Conservation (phyloP, 2,888 invertebrate species). For the Acronicta aceris region DNA sequence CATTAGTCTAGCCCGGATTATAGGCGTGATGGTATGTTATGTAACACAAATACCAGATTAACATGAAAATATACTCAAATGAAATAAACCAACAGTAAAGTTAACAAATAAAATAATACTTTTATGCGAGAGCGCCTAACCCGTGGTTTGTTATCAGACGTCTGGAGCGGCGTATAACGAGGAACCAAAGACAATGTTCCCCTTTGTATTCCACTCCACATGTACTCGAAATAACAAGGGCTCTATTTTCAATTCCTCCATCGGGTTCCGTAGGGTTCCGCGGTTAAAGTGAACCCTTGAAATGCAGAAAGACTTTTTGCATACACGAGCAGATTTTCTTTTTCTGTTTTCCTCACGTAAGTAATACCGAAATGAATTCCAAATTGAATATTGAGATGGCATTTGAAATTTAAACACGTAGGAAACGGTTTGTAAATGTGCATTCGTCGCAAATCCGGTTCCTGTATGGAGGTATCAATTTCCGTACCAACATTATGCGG, state of each 20-base stretch:
- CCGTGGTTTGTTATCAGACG: slow-evolving; percentile 84
- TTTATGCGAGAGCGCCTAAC: slow-evolving; percentile 62
- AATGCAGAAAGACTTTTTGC: slow-evolving; percentile 78
- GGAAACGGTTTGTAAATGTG: slow-evolving; percentile 46
- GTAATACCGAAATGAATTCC: slow-evolving; percentile 63
- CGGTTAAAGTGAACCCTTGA: slow-evolving; percentile 75
- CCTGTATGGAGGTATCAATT: slow-evolving; percentile 21
- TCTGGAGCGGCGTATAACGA: slow-evolving; percentile 85
- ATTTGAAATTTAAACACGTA: slow-evolving; percentile 58
- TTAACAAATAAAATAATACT: slow-evolving; percentile 63
- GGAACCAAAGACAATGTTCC: slow-evolving; percentile 82
- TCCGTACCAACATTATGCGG: slow-evolving; percentile 14
- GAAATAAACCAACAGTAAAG: slow-evolving; percentile 29
- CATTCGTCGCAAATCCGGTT: slow-evolving; percentile 35
- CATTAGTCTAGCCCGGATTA: too few species aligned
- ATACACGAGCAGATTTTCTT: slow-evolving; percentile 72
- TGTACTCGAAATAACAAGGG: slow-evolving; percentile 87
- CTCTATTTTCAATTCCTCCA: slow-evolving; percentile 87
- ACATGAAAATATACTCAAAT: background rate
- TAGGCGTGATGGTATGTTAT: too few species aligned
- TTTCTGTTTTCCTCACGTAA: slow-evolving; percentile 65
- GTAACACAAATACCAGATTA: too few species aligned
- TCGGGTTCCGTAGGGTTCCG: slow-evolving; percentile 73
- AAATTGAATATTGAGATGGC: slow-evolving; percentile 62
- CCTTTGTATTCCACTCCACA: slow-evolving; percentile 85